Evolutionary conservation across 2,113 vertebrate genomes (phyloP).

Genomic region (Candoia aspera): DNA sequence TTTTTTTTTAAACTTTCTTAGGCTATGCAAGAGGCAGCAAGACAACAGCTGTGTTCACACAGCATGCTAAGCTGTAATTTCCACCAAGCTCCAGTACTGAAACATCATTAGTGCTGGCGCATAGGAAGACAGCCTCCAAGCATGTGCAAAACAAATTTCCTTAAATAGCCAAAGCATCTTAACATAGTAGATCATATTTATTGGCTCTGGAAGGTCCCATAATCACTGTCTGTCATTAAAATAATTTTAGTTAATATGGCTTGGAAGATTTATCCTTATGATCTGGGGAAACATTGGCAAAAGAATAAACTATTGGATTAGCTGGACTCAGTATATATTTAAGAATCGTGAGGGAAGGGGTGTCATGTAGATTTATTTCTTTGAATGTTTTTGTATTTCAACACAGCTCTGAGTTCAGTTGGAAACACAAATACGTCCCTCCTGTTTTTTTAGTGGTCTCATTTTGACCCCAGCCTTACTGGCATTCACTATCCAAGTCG

Average conservation of each 20-base stretch:
- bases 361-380: background rate
- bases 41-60: background rate
- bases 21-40: background rate
- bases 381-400: background rate
- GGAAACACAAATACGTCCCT: background rate
- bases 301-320: background rate
- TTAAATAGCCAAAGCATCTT: background rate
- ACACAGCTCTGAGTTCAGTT: background rate
- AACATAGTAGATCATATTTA: background rate
- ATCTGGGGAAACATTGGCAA: background rate
- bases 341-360: background rate
- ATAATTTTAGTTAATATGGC: background rate
- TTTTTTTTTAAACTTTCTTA: background rate
- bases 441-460: background rate
- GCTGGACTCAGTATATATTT: background rate
- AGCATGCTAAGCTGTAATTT: background rate
- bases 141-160: background rate
- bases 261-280: background rate
- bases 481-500: background rate
- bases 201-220: background rate
- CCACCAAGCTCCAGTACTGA: too few species aligned
- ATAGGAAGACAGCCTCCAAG: background rate
- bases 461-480: background rate
- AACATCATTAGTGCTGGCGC: background rate
- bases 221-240: background rate